Conservation (phyloP, 2,888 invertebrate species). For the Pyrrhosoma nymphula region DNA sequence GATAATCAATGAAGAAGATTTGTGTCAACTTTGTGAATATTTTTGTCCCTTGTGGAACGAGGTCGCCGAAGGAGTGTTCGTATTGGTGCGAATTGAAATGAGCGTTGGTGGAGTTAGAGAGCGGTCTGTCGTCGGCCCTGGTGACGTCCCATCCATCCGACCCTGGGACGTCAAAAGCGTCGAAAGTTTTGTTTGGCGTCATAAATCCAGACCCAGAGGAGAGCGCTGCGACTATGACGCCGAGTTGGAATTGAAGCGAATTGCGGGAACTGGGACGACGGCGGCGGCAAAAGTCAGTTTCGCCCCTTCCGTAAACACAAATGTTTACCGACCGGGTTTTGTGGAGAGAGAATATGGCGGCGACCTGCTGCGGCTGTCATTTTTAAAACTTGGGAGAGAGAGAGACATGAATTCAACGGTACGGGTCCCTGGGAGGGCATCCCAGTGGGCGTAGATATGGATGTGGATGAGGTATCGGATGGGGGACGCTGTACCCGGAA, state of each 20-base stretch:
- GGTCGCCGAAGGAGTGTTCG: no score
- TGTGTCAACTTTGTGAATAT: no score
- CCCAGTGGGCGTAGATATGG: neutral
- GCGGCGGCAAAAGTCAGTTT: neutral
- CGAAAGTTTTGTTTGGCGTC: neutral
- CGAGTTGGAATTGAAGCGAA: neutral
- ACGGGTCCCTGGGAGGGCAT: no score
- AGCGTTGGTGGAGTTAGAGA: neutral
- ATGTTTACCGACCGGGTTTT: neutral
- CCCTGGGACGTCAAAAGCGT: neutral
- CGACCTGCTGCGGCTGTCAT: neutral
- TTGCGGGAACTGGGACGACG: neutral
- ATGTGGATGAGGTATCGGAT: neutral
- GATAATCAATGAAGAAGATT: no score
- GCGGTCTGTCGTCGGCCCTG: neutral
- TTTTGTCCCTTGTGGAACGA: no score
- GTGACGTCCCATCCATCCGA: neutral
- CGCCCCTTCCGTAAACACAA: neutral
- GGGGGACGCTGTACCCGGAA: neutral
- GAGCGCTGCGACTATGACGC: neutral
- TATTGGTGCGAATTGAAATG: neutral
- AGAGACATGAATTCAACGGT: neutral
- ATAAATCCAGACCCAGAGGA: neutral
- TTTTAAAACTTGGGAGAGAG: slow-evolving; percentile 13
- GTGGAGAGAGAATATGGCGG: neutral